phyloP scores from a whole-genome alignment of 1,140 invertebrate genomes.

The Aradophagus sp. region DNA sequence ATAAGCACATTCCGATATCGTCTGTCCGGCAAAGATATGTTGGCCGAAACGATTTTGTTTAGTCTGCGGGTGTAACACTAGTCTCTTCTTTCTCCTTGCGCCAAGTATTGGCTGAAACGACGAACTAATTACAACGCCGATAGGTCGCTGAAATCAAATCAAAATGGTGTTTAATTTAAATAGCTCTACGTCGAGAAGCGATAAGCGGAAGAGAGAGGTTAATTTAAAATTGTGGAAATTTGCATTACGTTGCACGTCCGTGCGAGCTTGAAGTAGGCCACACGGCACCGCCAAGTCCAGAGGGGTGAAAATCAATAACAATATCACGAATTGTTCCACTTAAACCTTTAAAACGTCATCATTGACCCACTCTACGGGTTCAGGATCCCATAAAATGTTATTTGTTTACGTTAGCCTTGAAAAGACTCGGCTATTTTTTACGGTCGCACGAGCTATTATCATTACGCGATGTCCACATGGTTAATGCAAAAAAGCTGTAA shows the following conservation, averaged over 20 bases:
- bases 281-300: slow-evolving; percentile 49
- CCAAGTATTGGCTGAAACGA: too few relatives aligned
- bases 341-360: slow-evolving; percentile 50
- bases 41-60: too few relatives aligned
- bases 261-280: slow-evolving; percentile 61
- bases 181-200: slow-evolving; percentile 1
- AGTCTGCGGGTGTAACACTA: too few relatives aligned
- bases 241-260: slow-evolving; percentile 46
- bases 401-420: slow-evolving; percentile 29
- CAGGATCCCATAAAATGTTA: slow-evolving; percentile 46
- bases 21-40: too few relatives aligned
- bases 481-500: slow-evolving; percentile 3
- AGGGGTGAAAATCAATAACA: slow-evolving; percentile 65
- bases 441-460: background rate
- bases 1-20: too few relatives aligned
- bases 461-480: background rate
- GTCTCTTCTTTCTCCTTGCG: too few relatives aligned
- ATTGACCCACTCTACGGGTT: slow-evolving; percentile 31
- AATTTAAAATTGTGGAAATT: slow-evolving; percentile 32
- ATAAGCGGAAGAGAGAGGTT: slow-evolving; percentile 14
- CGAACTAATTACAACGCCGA: too few relatives aligned
- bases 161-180: slow-evolving; percentile 24
- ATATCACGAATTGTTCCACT: slow-evolving; percentile 58
- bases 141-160: too few relatives aligned
- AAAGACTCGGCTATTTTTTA: slow-evolving; percentile 11